These are phyloP conservation scores for Chrysolina oricalcia DNA, from an alignment of 2,888 invertebrate species.

Conservation along the genomic window DNA sequence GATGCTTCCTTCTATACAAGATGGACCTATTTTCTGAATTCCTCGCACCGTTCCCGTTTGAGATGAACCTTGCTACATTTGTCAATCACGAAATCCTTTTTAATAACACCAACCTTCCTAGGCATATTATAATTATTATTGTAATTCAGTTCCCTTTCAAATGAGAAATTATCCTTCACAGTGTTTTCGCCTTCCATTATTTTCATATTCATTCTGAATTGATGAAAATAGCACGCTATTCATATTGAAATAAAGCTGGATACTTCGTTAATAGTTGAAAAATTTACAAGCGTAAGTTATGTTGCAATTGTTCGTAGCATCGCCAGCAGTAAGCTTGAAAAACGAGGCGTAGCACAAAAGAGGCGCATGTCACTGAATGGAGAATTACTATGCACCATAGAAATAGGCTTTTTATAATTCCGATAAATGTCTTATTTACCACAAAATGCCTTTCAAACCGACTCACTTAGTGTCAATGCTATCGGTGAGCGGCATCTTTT, in stretches of 20 bases:
- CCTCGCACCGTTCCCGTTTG: too few species aligned
- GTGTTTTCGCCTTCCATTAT: too few species aligned
- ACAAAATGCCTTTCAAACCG: slow-evolving; percentile 52
- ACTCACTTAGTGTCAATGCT: slow-evolving; percentile 56
- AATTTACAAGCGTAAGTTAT: slow-evolving; percentile 44
- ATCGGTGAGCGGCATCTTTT: slow-evolving; percentile 61
- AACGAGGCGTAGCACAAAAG: slow-evolving; percentile 43
- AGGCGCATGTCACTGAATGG: slow-evolving; percentile 46
- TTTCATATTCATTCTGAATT: neutral
- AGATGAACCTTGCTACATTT: too few species aligned
- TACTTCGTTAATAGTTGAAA: slow-evolving; percentile 21
- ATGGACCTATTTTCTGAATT: too few species aligned
- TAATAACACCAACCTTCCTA: too few species aligned
- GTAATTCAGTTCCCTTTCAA: too few species aligned
- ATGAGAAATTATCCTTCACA: too few species aligned
- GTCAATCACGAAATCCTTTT: too few species aligned
- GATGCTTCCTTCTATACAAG: too few species aligned
- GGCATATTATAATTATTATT: too few species aligned
- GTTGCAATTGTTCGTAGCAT: slow-evolving; percentile 39
- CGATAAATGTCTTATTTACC: slow-evolving; percentile 63
- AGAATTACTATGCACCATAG: slow-evolving; percentile 62
- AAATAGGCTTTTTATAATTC: slow-evolving; percentile 55
- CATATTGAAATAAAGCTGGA: slow-evolving; percentile 20
- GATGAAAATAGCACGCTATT: neutral
- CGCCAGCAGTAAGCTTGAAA: slow-evolving; percentile 35